These are phyloP conservation scores for Machimus atricapillus DNA, from an alignment of 2,888 invertebrate genomes.

Conservation along the genomic window DNA sequence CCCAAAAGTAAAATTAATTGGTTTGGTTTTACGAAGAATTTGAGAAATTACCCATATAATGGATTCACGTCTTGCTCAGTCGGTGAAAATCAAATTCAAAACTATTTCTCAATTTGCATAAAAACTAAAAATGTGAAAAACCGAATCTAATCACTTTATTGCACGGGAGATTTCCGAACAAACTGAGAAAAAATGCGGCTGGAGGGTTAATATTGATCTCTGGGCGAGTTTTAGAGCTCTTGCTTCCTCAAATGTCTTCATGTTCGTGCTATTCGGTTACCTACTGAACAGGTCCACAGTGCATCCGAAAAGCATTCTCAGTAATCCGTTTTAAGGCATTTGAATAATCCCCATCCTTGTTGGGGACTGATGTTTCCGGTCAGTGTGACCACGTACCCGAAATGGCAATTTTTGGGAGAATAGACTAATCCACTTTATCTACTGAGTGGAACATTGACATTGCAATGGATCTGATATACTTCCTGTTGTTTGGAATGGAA, in stretches of 20 bases:
- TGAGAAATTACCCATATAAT: not conserved
- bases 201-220: conserved; percentile 1
- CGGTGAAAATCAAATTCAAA: not conserved
- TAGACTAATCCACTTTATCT: conserved; percentile 4
- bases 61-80: not conserved
- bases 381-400: not conserved
- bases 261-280: not conserved
- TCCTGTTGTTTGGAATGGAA: not conserved
- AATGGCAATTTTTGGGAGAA: conserved; percentile 9
- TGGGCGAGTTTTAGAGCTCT: not conserved
- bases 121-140: not conserved
- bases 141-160: not conserved
- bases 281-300: not conserved
- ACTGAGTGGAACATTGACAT: not conserved
- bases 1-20: not conserved
- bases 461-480: conserved; percentile 10
- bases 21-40: not conserved
- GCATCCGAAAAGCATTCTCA: not conserved
- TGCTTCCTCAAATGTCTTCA: not conserved
- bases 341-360: conserved; percentile 2
- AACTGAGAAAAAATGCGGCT: not conserved
- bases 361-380: not conserved
- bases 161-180: not conserved
- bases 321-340: conserved; percentile 1
- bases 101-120: not conserved